Base-by-base conservation (phyloP, 2,888 invertebrate genomes). In the Ferdinandea cuprea region DNA sequence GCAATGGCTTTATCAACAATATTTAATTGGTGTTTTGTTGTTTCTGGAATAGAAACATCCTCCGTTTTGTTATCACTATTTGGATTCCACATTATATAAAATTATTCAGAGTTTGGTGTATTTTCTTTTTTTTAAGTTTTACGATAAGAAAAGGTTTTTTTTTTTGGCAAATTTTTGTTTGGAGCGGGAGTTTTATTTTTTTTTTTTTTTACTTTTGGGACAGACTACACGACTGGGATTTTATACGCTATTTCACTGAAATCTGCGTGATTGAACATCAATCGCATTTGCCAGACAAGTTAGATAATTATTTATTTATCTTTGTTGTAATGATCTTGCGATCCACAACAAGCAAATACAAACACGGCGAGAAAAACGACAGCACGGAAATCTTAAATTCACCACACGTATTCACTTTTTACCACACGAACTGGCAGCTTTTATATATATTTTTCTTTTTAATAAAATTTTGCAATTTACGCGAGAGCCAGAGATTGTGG, bases 61-160 rank as follows among this genome's bases (percentile, higher is more conserved):
- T 78, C 61, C 40, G 54, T 17, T 44, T 72, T 73, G 46, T 78
- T 78, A 73, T 68, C 69, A 71, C 76, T 83, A 11, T 69, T 76
- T 71, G 69, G 83, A 72, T 83, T 78, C 83, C 77, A 83, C 83
- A 83, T 83, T 72, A 78, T 77, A 77, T 50, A 78, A 32, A 46
- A 66, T 42, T 69, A 21, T 30, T 48, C 30, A n/a, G 5, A 15
- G 37, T 66, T 61, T 66, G 17, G 5, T 8, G 11, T 30, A 44
- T 32, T 9, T 40, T 32, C 50, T 72, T 50, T n/a, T 25, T 35
- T 52, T 54, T 9, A 5, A 13, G 30, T 30, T 37, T 35, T 37
- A 28, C 25, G 56, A 74, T 76, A 61, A 81, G 35, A 40, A 58
- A 19, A 19, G 13, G 6, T 6, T 46, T 59, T 25, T 15, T 8